phyloP scores from a whole-genome alignment of 2,113 vertebrate genomes.

The Syngnathus typhle region DNA sequence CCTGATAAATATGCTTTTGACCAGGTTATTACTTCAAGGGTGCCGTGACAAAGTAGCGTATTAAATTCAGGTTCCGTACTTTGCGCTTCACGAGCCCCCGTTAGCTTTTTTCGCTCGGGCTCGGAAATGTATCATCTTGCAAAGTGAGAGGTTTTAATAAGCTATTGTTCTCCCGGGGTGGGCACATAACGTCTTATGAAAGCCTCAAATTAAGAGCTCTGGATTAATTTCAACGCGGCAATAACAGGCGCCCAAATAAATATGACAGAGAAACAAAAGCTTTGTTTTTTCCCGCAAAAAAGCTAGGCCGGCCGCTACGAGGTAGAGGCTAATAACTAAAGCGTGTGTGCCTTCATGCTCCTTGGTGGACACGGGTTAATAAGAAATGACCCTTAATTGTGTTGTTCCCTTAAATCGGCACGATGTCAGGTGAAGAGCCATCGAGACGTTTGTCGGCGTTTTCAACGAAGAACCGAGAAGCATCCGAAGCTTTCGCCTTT shows the following conservation, averaged over 20 bases:
- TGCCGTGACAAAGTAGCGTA: not conserved
- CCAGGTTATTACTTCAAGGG: not conserved
- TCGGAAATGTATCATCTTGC: not conserved
- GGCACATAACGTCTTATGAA: not conserved
- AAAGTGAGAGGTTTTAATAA: slow-evolving; percentile 3
- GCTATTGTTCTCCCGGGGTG: slow-evolving; percentile 1
- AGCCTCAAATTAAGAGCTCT: not conserved
- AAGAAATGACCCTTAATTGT: slow-evolving; percentile 62
- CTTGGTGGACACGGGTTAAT: slow-evolving; percentile 44
- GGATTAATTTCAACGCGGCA: not conserved
- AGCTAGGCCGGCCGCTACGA: slow-evolving; percentile 9
- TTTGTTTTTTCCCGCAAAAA: slow-evolving; percentile 34
- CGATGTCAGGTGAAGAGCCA: slow-evolving; percentile 9
- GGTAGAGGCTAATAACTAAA: slow-evolving; percentile 45
- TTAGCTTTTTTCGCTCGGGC: slow-evolving; percentile 4
- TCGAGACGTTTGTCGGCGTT: not conserved
- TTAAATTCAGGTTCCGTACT: not conserved
- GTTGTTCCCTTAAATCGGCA: slow-evolving; percentile 56
- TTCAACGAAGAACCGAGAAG: not conserved
- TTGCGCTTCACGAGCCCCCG: not conserved
- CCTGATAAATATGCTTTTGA: not conserved
- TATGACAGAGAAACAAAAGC: slow-evolving; percentile 21
- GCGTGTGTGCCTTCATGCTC: slow-evolving; percentile 47
- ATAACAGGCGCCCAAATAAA: slow-evolving; percentile 3
- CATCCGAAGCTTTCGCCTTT: not conserved